Evolutionary conservation across 1,140 invertebrate genomes (phyloP), one percentile per base, ranked within the genome.

Genomic region (Ylistrum balloti): DNA sequence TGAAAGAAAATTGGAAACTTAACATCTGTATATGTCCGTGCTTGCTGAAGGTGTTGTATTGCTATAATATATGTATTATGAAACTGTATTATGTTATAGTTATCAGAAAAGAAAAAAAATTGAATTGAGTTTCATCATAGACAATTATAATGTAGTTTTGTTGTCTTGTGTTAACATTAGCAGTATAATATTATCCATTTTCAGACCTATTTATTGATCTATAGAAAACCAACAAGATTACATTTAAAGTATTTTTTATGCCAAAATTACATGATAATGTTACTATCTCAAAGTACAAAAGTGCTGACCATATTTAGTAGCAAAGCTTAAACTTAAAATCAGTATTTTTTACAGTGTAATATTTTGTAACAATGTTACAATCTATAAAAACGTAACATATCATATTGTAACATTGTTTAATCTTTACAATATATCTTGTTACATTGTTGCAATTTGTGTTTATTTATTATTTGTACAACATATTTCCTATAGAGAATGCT

Each of bases 1-100:
- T 74, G 56, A 74, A 74, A 74, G 56, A 74, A 28, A 28, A 28
- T 5, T 5, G 17, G n/a, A 74, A 74, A n/a, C n/a, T 74, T 74
- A 28, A 74, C 28, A 11, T 74, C 13, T 74, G 56, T 74, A 74
- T 22, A 1, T 11, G 28, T 17, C 13, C 22, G 5, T 28, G 56
- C n/a, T 74, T 74, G 22, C 56, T 28, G 0, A 28, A 28, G 56
- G 56, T 74, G 56, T 74, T 74, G 15, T 17, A 45, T 74, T 74
- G n/a, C 56, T 28, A 11, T n/a, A 28, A 5, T 28, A n/a, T 74
- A 28, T 28, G 5, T 74, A n/a, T 1, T 74, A 20, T 74, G 56
- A 74, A n/a, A 74, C 28, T n/a, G 56, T 74, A 74, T 74, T 74
- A 7, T 74, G n/a, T 28, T 74, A 74, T 74, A 74, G n/a, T 74